These are phyloP conservation scores for Oncorhynchus clarkii DNA, from an alignment of 2,113 vertebrate species.

Conservation along the genomic window DNA sequence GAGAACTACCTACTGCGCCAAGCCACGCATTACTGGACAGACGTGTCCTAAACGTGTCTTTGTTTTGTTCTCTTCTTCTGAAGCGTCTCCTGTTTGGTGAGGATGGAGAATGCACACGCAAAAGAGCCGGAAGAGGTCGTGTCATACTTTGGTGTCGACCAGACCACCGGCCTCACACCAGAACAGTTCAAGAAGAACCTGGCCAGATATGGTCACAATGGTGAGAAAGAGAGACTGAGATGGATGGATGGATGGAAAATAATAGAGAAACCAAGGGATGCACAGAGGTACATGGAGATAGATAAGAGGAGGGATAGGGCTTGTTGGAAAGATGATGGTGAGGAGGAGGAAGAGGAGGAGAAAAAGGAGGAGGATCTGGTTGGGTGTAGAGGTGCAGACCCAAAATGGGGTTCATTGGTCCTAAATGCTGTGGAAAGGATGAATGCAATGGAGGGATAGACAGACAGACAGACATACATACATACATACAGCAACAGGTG, in stretches of 20 bases:
- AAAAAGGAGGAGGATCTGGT: conserved; percentile 3
- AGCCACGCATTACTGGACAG: conserved; percentile 22
- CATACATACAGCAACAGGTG: conserved; percentile 7
- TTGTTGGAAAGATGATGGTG: no score
- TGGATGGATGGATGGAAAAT: conserved; percentile 8
- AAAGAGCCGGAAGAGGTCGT: conserved; percentile 79
- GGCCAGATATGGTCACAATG: conserved; percentile 87
- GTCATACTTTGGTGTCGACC: conserved; percentile 83
- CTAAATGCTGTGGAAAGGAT: not conserved
- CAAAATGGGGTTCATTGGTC: no score
- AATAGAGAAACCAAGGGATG: not conserved
- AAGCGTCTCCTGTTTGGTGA: conserved; percentile 71
- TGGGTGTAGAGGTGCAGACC: no score
- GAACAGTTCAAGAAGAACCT: conserved; percentile 84
- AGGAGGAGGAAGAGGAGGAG: not conserved
- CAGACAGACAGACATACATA: not conserved
- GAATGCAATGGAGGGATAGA: conserved; percentile 8
- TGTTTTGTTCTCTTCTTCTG: conserved; percentile 32
- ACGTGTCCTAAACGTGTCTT: conserved; percentile 26
- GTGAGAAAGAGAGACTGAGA: conserved; percentile 69
- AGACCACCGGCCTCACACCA: conserved; percentile 78
- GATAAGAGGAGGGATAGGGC: no score
- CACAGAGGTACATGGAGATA: not conserved
- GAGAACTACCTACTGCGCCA: not conserved
- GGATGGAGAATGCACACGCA: conserved; percentile 85